These are phyloP conservation scores for Holcopasites calliopsidis DNA, from an alignment of 1,140 invertebrate species.

Conservation along the genomic window DNA sequence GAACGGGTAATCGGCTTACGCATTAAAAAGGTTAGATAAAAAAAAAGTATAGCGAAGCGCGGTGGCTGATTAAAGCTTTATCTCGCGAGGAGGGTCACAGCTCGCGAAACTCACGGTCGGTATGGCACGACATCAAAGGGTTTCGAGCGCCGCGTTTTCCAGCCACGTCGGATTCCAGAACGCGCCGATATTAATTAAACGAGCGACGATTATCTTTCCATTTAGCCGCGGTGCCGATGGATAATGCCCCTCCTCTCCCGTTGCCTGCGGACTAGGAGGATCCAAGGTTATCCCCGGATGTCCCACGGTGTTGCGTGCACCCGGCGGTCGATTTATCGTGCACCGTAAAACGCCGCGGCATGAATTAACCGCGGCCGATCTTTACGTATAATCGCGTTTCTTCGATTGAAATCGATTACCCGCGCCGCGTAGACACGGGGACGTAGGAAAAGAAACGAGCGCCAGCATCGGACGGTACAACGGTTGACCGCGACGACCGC, in stretches of 20 bases:
- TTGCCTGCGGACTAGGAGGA: not conserved
- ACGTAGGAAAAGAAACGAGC: slow-evolving; percentile 28
- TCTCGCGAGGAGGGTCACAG: not conserved
- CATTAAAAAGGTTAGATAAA: slow-evolving; percentile 16
- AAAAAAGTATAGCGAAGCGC: not conserved
- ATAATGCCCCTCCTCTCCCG: slow-evolving; percentile 1
- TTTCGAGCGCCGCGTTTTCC: not conserved
- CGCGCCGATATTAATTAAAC: slow-evolving; percentile 43
- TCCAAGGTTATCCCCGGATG: slow-evolving; percentile 41
- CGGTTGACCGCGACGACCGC: not conserved
- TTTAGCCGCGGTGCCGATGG: not conserved
- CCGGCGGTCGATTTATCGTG: slow-evolving; percentile 36
- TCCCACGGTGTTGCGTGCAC: slow-evolving; percentile 1
- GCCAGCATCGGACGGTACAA: not conserved
- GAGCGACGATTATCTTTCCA: slow-evolving; percentile 30
- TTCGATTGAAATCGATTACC: slow-evolving; percentile 60
- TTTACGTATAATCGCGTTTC: slow-evolving; percentile 53
- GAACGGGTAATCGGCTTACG: not conserved
- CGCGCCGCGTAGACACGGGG: not conserved
- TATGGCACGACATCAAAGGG: slow-evolving; percentile 31
- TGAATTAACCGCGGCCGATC: slow-evolving; percentile 53
- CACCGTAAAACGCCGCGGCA: slow-evolving; percentile 18
- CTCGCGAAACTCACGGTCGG: not conserved
- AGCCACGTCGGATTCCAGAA: slow-evolving; percentile 4
- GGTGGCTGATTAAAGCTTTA: slow-evolving; percentile 15